Evolutionary conservation across 2,888 invertebrate species (phyloP).

Genomic region (Hydrotaea diabolus): DNA sequence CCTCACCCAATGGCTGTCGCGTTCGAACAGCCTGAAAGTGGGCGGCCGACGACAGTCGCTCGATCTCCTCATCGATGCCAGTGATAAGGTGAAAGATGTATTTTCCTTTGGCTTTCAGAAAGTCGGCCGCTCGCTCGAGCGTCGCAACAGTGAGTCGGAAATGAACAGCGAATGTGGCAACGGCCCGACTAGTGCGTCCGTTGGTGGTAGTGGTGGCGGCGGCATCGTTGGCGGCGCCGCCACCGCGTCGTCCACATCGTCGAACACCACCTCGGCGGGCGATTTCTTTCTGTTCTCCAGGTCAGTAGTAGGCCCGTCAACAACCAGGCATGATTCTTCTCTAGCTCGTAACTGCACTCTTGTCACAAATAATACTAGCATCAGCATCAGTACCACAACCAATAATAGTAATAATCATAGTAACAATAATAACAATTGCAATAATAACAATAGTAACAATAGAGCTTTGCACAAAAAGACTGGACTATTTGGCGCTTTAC

Average conservation of each 20-base stretch:
- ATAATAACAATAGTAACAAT: conserved; percentile 56
- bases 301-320: conserved; percentile 74
- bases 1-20: conserved; percentile 78
- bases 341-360: conserved; percentile 52
- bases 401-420: conserved; percentile 37
- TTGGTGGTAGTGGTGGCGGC: conserved; percentile 54
- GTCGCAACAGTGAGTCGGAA: conserved; percentile 87
- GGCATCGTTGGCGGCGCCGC: conserved; percentile 56
- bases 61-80: conserved; percentile 89
- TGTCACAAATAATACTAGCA: conserved; percentile 54
- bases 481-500: conserved; percentile 75
- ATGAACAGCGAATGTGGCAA: conserved; percentile 76
- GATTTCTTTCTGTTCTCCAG: conserved; percentile 81
- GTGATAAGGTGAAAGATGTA: conserved; percentile 91
- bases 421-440: background rate
- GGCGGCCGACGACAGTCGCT: conserved; percentile 86
- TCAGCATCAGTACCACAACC: conserved; percentile 23
- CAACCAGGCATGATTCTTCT: conserved; percentile 58
- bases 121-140: conserved; percentile 86
- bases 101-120: conserved; percentile 89
- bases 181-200: conserved; percentile 56
- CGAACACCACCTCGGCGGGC: conserved; percentile 69
- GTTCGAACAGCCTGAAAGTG: conserved; percentile 79
- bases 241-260: conserved; percentile 53
- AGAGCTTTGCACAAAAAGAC: conserved; percentile 71